phyloP scores from a whole-genome alignment of 2,888 invertebrate species.

The Drosophila mercatorum region DNA sequence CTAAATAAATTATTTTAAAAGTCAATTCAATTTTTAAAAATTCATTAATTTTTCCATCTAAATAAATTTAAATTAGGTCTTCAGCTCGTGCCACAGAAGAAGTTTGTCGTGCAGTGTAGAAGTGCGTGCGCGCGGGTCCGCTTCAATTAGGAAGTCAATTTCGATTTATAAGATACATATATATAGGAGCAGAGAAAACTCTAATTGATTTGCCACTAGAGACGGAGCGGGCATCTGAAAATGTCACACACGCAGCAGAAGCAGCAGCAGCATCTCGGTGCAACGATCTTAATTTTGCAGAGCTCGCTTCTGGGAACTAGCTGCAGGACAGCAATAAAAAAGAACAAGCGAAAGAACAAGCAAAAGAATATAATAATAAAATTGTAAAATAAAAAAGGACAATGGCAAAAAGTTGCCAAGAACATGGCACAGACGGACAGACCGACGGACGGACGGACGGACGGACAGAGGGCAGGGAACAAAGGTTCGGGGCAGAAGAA shows the following conservation, averaged over 20 bases:
- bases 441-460: neutral
- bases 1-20: too few relatives aligned
- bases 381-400: constrained; percentile 64
- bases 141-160: constrained; percentile 4
- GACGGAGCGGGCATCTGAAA: constrained; percentile 3
- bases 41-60: too few relatives aligned
- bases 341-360: constrained; percentile 5
- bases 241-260: neutral
- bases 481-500: constrained; percentile 41
- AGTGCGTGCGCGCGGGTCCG: neutral
- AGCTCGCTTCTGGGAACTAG: constrained; percentile 53
- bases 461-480: constrained; percentile 28
- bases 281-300: constrained; percentile 35
- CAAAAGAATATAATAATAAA: constrained; percentile 35
- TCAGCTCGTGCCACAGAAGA: neutral
- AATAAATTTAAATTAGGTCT: too few relatives aligned
- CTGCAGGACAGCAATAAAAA: constrained; percentile 61
- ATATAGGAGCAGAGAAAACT: neutral
- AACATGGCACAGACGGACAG: constrained; percentile 17
- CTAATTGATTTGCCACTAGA: constrained; percentile 54
- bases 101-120: neutral
- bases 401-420: constrained; percentile 69
- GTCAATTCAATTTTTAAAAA: too few relatives aligned
- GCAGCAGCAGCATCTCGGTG: neutral
- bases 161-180: neutral